phyloP scores from a whole-genome alignment of 64 coral and sea anemone genomes.

The Cladopsammia gracilis region DNA sequence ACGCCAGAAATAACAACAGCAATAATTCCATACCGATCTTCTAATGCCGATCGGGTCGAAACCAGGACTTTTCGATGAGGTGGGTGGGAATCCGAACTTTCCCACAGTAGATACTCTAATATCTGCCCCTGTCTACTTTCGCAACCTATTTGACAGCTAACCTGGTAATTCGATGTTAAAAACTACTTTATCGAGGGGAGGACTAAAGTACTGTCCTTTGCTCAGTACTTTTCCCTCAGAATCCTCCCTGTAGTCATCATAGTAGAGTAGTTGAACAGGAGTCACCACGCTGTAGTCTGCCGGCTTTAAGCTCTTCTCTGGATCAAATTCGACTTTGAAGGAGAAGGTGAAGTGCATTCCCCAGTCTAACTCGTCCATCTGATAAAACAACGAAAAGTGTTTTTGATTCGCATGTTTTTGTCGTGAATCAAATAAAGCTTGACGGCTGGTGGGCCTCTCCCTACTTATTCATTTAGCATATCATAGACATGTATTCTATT shows the following conservation, averaged over 20 bases:
- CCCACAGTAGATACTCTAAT: no score
- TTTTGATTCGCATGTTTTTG: no score
- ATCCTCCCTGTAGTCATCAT: constrained; percentile 65
- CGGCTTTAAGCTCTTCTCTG: constrained; percentile 58
- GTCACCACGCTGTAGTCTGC: constrained; percentile 69
- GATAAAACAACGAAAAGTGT: background rate
- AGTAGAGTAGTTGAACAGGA: constrained; percentile 77
- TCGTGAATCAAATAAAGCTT: no score
- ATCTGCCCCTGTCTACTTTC: background rate
- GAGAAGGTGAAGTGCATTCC: constrained; percentile 36
- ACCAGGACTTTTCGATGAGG: no score
- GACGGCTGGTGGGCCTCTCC: no score
- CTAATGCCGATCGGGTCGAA: no score
- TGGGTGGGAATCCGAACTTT: no score
- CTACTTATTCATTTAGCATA: no score
- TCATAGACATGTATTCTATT: no score
- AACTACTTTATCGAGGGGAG: constrained; percentile 35
- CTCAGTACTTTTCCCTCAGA: constrained; percentile 32
- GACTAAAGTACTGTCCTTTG: constrained; percentile 53
- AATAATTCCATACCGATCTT: no score
- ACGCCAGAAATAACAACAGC: no score
- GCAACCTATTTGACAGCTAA: background rate
- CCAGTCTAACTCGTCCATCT: constrained; percentile 72
- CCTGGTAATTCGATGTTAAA: constrained; percentile 82
- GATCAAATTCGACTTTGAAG: constrained; percentile 74